Percentiles rank a stretch among this genome's conserved stretches.
Evolutionary conservation across 2,797 vertebrate species (phyloP).

Genomic region (Aythya fuligula): DNA sequence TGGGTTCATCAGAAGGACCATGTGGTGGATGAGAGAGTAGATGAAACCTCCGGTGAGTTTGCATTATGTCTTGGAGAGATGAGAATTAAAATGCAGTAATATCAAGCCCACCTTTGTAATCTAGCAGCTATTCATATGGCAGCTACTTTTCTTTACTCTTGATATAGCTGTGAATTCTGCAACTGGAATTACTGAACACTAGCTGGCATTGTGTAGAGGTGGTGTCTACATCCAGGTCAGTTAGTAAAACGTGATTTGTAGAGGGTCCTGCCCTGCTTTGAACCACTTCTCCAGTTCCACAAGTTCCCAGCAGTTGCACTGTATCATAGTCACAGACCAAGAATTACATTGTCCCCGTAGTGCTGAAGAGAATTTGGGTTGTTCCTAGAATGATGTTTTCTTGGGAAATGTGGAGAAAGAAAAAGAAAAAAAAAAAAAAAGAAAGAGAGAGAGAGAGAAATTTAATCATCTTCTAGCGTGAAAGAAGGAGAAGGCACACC

Average conservation of each 20-base stretch:
- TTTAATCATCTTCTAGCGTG: not conserved
- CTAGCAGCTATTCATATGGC: not conserved
- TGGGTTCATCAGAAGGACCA: conserved; percentile 99
- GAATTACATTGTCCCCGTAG: not conserved
- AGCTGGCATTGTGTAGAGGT: not conserved
- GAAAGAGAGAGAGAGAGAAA: not conserved
- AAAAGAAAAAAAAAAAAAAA: not conserved
- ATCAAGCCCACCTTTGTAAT: not conserved
- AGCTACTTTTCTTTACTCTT: not conserved
- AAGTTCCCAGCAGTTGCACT: not conserved
- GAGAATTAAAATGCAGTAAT: not conserved
- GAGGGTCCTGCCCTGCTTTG: not conserved
- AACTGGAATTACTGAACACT: not conserved
- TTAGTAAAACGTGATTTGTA: not conserved
- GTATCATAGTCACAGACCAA: not conserved
- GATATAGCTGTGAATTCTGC: not conserved
- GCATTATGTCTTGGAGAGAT: not conserved
- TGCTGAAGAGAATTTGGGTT: not conserved
- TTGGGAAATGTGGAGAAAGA: not conserved
- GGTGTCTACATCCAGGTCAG: not conserved
- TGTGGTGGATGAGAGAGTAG: conserved; percentile 93
- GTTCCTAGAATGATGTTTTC: not conserved
- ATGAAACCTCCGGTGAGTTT: conserved; percentile 93
- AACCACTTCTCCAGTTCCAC: not conserved
- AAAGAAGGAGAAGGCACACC: not conserved